These are phyloP conservation scores for Merluccius polli DNA, from an alignment of 2,797 vertebrate species.

Conservation along the genomic window DNA sequence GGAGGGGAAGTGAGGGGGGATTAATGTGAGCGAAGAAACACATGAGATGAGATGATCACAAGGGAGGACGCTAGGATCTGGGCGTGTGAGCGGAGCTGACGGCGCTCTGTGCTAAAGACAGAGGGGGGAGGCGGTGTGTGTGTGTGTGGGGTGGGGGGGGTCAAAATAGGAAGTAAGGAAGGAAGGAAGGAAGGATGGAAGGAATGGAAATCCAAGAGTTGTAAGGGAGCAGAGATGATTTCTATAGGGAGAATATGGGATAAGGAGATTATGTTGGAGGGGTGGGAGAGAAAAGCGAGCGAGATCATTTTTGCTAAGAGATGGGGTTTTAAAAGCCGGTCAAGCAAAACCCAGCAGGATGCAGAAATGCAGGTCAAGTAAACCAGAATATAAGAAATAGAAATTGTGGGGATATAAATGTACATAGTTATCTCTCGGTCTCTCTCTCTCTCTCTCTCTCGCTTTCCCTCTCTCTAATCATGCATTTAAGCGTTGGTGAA, in stretches of 20 bases:
- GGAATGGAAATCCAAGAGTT: neutral
- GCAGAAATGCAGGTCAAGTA: neutral
- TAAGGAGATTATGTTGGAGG: neutral
- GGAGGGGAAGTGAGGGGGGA: neutral
- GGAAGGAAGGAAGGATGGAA: neutral
- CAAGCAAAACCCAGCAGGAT: neutral
- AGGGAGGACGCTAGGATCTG: neutral
- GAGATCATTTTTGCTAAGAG: neutral
- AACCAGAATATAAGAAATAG: neutral
- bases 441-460: neutral
- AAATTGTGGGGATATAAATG: neutral
- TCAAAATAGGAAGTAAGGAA: neutral
- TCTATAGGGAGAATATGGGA: neutral
- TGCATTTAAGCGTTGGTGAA: slow-evolving; percentile 48
- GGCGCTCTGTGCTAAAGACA: no score
- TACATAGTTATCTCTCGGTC: neutral
- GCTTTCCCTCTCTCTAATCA: slow-evolving; percentile 52
- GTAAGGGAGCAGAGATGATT: neutral
- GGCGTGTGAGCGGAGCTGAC: no score
- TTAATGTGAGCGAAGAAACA: neutral
- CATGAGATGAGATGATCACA: neutral
- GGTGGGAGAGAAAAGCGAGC: neutral
- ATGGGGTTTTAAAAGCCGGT: neutral
- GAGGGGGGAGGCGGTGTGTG: no score
- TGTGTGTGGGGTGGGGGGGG: neutral